Conservation (phyloP, 2,888 invertebrate species). For the Cinara cedri region DNA sequence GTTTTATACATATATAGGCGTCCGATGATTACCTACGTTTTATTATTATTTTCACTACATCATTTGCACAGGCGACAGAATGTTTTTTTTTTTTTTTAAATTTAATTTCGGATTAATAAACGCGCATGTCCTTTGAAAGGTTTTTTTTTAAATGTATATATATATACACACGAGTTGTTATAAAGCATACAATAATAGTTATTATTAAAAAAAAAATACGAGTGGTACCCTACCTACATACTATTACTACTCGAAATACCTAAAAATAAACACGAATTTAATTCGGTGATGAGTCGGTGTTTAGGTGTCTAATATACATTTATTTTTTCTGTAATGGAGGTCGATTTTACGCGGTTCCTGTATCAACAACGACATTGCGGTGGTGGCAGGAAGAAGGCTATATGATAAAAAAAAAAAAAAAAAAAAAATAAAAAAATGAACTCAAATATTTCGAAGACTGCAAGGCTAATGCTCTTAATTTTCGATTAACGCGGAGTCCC, state of each 20-base stretch:
- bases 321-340: conserved; percentile 15
- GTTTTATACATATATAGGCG: too few relatives aligned
- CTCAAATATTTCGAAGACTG: background rate
- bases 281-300: conserved; percentile 26
- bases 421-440: conserved; percentile 5
- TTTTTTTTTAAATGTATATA: too few relatives aligned
- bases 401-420: background rate
- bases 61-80: background rate
- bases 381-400: conserved; percentile 24
- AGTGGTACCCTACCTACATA: background rate
- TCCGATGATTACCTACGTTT: too few relatives aligned
- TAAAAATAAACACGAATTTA: conserved; percentile 15
- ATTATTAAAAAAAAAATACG: conserved; percentile 18
- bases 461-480: conserved; percentile 34
- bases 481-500: conserved; percentile 30
- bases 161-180: too few relatives aligned
- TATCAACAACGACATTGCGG: background rate
- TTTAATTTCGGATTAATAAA: background rate
- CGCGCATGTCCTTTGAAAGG: conserved; percentile 18
- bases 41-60: too few relatives aligned
- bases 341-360: conserved; percentile 8
- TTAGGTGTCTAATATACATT: background rate
- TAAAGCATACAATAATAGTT: conserved; percentile 1
- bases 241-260: too few relatives aligned
- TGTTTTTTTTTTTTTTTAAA: background rate